Percentiles rank a stretch among this genome's conserved stretches.
These are phyloP conservation scores for Plutella xylostella DNA, from an alignment of 2,888 invertebrate species.

Conservation along the genomic window DNA sequence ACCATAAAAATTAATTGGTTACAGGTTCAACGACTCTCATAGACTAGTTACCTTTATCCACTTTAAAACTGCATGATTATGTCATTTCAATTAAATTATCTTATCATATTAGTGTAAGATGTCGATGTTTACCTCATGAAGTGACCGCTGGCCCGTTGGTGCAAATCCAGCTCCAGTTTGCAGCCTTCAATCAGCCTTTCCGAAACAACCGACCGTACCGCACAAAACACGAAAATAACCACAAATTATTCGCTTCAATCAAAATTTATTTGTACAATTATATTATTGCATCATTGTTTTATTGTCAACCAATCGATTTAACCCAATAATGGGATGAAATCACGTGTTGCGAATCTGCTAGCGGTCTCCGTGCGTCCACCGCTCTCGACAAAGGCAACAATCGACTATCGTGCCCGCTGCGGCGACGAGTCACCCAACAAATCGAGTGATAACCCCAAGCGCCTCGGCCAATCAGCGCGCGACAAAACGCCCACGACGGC, in stretches of 20 bases:
- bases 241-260: conserved; percentile 18
- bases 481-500: conserved; percentile 58
- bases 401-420: conserved; percentile 59
- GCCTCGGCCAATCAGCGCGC: conserved; percentile 45
- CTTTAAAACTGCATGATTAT: too few species aligned
- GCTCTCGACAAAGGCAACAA: conserved; percentile 64
- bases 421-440: conserved; percentile 62
- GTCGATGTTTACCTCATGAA: conserved; percentile 78
- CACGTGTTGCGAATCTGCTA: conserved; percentile 41
- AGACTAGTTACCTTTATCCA: too few species aligned
- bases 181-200: conserved; percentile 47
- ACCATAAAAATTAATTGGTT: too few species aligned
- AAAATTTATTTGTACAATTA: neutral
- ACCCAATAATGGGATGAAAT: conserved; percentile 35
- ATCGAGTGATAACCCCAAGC: conserved; percentile 60
- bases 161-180: conserved; percentile 82
- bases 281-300: neutral
- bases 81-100: too few species aligned
- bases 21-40: too few species aligned
- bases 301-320: conserved; percentile 34
- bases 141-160: conserved; percentile 82
- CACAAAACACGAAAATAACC: conserved; percentile 34
- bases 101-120: too few species aligned
- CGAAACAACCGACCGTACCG: conserved; percentile 31
- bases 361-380: conserved; percentile 48